Conservation (phyloP, 1,140 invertebrate species). For the Chelonus insularis region DNA sequence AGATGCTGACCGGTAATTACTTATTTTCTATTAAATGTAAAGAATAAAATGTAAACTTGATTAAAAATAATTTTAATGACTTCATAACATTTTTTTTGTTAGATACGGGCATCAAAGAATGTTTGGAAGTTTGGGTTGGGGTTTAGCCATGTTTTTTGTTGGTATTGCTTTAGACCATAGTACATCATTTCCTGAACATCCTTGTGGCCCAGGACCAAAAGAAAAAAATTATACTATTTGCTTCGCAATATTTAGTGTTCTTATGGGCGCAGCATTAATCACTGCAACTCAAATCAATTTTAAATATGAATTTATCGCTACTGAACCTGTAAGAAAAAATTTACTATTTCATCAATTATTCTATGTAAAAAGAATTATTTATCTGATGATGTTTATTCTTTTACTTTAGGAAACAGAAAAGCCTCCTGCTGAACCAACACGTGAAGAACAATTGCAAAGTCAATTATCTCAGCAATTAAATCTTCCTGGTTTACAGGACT, state of each 20-base stretch:
- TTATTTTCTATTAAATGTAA: too few species aligned
- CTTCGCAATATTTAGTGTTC: slow-evolving; percentile 95
- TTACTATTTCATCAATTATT: slow-evolving; percentile 12
- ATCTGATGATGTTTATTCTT: slow-evolving; percentile 2
- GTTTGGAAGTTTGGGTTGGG: slow-evolving; percentile 98
- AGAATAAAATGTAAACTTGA: too few species aligned
- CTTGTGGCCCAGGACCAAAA: slow-evolving; percentile 82
- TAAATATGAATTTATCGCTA: slow-evolving; percentile 67
- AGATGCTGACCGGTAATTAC: slow-evolving; percentile 75
- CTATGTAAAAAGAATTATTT: not conserved
- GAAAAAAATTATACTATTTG: slow-evolving; percentile 99
- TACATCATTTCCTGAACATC: slow-evolving; percentile 85
- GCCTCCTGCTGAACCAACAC: slow-evolving; percentile 55
- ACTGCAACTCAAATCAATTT: slow-evolving; percentile 89
- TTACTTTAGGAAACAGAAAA: slow-evolving; percentile 52
- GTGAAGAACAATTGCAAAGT: slow-evolving; percentile 77
- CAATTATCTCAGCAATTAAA: slow-evolving; percentile 80
- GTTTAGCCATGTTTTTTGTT: slow-evolving; percentile 97
- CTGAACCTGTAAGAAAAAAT: slow-evolving; percentile 43
- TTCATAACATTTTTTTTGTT: not conserved
- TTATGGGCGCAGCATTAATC: slow-evolving; percentile 94
- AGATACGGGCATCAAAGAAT: slow-evolving; percentile 95
- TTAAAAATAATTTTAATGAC: too few species aligned
- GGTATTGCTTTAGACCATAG: slow-evolving; percentile 98
- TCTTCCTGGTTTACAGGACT: slow-evolving; percentile 73